These are phyloP conservation scores for Lasius platythorax DNA, from an alignment of 2,888 invertebrate genomes.

Conservation along the genomic window DNA sequence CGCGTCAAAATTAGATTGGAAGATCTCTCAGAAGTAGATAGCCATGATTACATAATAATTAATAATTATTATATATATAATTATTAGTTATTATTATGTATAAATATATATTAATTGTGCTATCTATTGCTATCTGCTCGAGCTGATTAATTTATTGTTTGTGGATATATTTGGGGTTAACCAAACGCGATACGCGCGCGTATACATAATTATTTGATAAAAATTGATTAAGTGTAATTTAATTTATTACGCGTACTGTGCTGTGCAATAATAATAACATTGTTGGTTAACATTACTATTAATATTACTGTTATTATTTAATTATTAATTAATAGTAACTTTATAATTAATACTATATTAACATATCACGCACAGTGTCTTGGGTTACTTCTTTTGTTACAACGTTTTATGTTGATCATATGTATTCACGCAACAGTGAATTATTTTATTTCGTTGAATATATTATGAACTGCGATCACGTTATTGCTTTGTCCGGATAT, in stretches of 20 bases:
- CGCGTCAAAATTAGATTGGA: not conserved
- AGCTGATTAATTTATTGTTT: constrained; percentile 11
- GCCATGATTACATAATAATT: not conserved
- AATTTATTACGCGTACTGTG: not conserved
- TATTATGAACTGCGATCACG: not conserved
- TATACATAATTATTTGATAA: not conserved
- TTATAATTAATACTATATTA: not conserved
- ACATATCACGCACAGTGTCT: not conserved
- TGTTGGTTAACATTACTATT: not conserved
- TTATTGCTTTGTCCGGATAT: not conserved
- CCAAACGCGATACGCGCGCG: not conserved
- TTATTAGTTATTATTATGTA: constrained; percentile 13
- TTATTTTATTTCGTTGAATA: constrained; percentile 28
- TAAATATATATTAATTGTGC: not conserved
- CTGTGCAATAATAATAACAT: not conserved
- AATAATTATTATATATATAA: not conserved
- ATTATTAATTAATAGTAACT: not conserved
- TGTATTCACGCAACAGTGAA: not conserved
- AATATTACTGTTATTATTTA: not conserved
- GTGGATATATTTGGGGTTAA: not conserved
- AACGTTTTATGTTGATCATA: not conserved
- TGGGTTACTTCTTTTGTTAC: constrained; percentile 12
- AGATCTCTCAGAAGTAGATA: not conserved
- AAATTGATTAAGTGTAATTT: not conserved
- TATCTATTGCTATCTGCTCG: not conserved